Evolutionary conservation across 1,140 invertebrate species (phyloP).

Genomic region (Palaemon carinicauda): DNA sequence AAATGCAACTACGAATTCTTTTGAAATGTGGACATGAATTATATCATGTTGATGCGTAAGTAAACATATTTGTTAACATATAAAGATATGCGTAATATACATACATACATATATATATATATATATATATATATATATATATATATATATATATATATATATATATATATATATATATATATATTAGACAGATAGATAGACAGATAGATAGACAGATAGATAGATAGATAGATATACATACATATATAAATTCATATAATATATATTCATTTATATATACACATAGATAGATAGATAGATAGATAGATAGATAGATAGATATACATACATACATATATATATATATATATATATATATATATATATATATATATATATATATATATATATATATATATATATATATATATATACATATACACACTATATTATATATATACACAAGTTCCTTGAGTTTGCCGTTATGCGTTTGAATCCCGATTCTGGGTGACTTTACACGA

Average conservation of each 20-base stretch:
- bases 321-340: neutral
- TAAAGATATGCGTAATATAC: no score
- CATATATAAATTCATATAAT: neutral
- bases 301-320: neutral
- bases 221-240: neutral
- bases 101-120: no score
- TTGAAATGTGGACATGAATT: no score
- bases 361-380: conserved; percentile 7
- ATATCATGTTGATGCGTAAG: no score
- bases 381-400: neutral
- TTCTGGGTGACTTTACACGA: neutral
- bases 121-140: no score
- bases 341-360: conserved; percentile 6
- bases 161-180: no score
- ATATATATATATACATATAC: conserved; percentile 3
- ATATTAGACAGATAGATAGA: no score
- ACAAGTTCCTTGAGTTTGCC: neutral
- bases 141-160: no score
- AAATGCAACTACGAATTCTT: no score
- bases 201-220: no score
- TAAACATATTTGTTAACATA: no score
- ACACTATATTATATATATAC: neutral
- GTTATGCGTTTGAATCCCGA: neutral
- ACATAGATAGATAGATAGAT: no score
- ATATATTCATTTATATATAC: neutral